Conservation (phyloP, 1,140 invertebrate species). For the Drosophila pachea region DNA sequence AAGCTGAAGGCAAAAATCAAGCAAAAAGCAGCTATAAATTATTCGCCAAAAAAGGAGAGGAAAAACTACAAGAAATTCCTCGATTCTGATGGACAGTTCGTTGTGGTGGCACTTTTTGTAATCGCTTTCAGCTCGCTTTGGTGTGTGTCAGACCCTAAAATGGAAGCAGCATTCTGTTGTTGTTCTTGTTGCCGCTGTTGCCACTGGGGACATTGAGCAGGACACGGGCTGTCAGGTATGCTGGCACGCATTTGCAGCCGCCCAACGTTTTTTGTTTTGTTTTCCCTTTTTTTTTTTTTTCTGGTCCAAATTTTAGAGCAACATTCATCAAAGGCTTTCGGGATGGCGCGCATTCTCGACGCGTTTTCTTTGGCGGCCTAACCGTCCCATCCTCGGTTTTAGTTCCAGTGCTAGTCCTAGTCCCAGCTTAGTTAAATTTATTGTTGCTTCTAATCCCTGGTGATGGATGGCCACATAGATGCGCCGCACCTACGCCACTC, state of each 20-base stretch:
- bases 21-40: conserved; percentile 30
- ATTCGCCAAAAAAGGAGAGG: conserved; percentile 11
- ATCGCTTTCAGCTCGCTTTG: conserved; percentile 42
- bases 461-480: conserved; percentile 62
- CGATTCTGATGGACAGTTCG: conserved; percentile 36
- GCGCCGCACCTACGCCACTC: not conserved
- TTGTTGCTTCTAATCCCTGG: conserved; percentile 68
- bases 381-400: conserved; percentile 26
- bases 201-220: conserved; percentile 1
- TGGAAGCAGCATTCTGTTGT: conserved; percentile 27
- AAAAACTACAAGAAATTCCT: conserved; percentile 2
- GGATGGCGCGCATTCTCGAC: conserved; percentile 15
- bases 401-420: conserved; percentile 4
- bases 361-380: not conserved
- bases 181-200: conserved; percentile 10
- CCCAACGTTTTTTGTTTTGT: conserved; percentile 22
- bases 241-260: conserved; percentile 5
- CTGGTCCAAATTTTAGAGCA: conserved; percentile 45
- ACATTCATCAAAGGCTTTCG: conserved; percentile 66
- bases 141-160: conserved; percentile 8
- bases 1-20: conserved; percentile 35
- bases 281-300: not conserved
- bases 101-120: conserved; percentile 29
- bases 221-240: conserved; percentile 2
- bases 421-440: conserved; percentile 63